Conservation (phyloP, 2,113 vertebrate species). For the Sylvia atricapilla region DNA sequence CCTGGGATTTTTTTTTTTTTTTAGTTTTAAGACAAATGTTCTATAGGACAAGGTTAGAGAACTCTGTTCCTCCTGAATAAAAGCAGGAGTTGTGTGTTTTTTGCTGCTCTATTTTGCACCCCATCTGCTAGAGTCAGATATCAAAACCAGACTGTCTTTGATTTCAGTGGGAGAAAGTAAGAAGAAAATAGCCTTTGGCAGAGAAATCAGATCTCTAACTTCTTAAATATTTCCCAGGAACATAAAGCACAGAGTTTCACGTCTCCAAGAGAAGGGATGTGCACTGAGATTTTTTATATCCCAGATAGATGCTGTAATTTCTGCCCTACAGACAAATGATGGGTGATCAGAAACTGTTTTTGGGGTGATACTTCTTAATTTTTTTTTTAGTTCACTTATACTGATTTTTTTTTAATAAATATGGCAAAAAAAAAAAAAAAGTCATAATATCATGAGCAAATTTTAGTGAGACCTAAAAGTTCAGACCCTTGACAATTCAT, state of each 20-base stretch:
- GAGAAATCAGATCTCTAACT: neutral
- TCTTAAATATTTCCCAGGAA: constrained; percentile 1
- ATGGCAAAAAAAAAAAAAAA: too few relatives aligned
- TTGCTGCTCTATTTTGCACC: neutral
- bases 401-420: neutral
- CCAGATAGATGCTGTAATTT: neutral
- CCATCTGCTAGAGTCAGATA: neutral
- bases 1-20: neutral
- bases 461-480: neutral
- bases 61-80: neutral
- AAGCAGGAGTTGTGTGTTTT: neutral
- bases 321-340: neutral
- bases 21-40: neutral
- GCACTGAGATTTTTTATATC: neutral
- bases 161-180: neutral
- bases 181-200: neutral
- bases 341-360: neutral
- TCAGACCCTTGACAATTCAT: neutral
- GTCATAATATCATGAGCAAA: neutral
- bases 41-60: neutral
- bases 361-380: neutral
- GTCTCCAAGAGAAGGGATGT: neutral
- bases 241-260: neutral
- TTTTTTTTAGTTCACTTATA: neutral
- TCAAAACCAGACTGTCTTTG: neutral